phyloP scores from a whole-genome alignment of 2,888 invertebrate genomes.

The Rhimphoctona megacephalus region DNA sequence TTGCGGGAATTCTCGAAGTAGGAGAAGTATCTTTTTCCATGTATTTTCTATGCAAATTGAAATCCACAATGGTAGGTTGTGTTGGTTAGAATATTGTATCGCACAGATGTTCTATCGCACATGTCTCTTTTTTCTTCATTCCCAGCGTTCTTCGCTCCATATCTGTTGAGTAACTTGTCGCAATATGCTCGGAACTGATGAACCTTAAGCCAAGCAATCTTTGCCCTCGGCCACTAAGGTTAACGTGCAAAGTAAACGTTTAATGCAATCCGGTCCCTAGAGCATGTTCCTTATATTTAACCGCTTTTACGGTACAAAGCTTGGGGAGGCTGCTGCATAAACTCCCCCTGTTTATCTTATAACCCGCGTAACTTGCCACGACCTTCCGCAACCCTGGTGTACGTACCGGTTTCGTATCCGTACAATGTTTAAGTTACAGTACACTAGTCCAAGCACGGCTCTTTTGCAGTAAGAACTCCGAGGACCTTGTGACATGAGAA shows the following conservation, averaged over 20 bases:
- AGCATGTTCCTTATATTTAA: constrained; percentile 3
- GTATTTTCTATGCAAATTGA: constrained; percentile 51
- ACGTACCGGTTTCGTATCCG: constrained; percentile 53
- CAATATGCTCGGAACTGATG: constrained; percentile 20
- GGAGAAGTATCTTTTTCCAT: not conserved
- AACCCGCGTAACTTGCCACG: constrained; percentile 51
- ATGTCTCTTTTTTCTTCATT: constrained; percentile 25
- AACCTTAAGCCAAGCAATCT: constrained; percentile 1
- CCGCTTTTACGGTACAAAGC: constrained; percentile 45
- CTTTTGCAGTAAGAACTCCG: constrained; percentile 44
- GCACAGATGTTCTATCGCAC: constrained; percentile 5
- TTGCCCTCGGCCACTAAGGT: constrained; percentile 22
- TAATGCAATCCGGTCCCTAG: constrained; percentile 3
- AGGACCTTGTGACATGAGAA: constrained; percentile 36
- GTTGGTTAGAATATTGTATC: constrained; percentile 27
- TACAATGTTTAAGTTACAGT: constrained; percentile 32
- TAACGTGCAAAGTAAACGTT: constrained; percentile 3
- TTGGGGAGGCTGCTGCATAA: constrained; percentile 52
- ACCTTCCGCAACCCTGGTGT: constrained; percentile 58
- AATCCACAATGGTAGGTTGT: constrained; percentile 50
- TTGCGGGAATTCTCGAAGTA: constrained; percentile 41
- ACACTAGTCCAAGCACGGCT: constrained; percentile 27
- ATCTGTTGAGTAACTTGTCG: constrained; percentile 60
- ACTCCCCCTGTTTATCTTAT: constrained; percentile 58
- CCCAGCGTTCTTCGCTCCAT: not conserved